phyloP scores from a whole-genome alignment of 35 echinoderm and acorn worm genomes.

The Lytechinus pictus region DNA sequence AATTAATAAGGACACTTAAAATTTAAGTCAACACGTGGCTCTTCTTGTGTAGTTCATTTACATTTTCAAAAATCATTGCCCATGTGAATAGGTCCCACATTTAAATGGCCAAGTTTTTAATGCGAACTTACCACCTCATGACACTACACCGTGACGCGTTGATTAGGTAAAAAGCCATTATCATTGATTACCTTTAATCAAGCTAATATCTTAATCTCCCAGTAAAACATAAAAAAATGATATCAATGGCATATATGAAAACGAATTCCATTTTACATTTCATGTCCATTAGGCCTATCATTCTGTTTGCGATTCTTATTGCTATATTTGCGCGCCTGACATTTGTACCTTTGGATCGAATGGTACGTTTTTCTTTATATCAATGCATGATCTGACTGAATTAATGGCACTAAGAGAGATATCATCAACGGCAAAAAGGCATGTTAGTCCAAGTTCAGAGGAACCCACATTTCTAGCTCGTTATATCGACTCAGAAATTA shows the following conservation, averaged over 20 bases:
- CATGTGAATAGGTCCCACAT: neutral
- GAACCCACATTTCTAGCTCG: neutral
- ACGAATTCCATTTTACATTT: neutral
- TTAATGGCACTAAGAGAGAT: neutral
- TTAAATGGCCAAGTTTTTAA: too few species aligned
- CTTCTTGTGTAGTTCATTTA: neutral
- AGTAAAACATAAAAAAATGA: neutral
- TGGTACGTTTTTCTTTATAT: neutral
- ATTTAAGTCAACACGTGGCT: too few species aligned
- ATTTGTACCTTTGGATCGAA: neutral
- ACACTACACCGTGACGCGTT: neutral
- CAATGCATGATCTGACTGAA: neutral
- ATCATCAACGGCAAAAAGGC: neutral
- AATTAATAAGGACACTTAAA: too few species aligned
- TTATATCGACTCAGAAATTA: conserved; percentile 13
- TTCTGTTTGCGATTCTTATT: neutral
- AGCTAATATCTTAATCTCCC: neutral
- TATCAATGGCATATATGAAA: neutral
- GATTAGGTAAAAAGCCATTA: neutral
- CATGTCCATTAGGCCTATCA: neutral
- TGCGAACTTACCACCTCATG: neutral
- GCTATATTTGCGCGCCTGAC: neutral
- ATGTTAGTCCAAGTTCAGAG: neutral
- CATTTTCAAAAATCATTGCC: neutral
- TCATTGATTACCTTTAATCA: neutral